Evolutionary conservation across 2,797 vertebrate genomes (phyloP), one percentile per base, ranked within the genome.

Genomic region (Adrianichthys oophorus): DNA sequence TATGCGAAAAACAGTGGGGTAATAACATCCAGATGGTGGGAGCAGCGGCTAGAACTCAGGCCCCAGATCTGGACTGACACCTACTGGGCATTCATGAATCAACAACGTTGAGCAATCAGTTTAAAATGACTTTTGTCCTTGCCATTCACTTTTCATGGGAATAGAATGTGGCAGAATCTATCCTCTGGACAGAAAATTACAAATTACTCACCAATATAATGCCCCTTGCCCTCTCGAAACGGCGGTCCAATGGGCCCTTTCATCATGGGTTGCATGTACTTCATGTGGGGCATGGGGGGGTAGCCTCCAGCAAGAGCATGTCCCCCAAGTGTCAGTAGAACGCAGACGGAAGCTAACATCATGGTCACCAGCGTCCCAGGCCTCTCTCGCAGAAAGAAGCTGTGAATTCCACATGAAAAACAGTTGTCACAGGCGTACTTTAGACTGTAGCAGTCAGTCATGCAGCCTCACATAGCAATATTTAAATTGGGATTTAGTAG

Each of bases 191-290:
- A 54, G 3, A 48, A 18, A 24, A 24, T 54, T 15, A 49, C 13
- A 16, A 10, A 41, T 44, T 86, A 96, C 96, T 98, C 89, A 98
- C 97, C 98, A 69, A 98, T 85, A 69, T 98, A 98, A 85, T 99
- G 96, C 62, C 98, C 98, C 82, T 99, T 99, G 86, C 98, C 98
- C 90, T 99, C 97, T 45, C 98, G 93, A 89, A 98, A 99, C 0
- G 97, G 98, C 15, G 98, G 98, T 60, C 98, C 97, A 48, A 95
- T 90, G 0, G 98, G 98, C 26, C 98, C 98, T 86, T 99, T 99
- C 90, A 97, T 94, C 96, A 99, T 97, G 70, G 97, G 98, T 84
- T 98, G 96, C 89, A 95, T 91, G 82, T 99, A 98, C 86, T 99
- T 96, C 89, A 98, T 94, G 51, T 96, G 95, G 7, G 94, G 87